Conservation (phyloP, 2,888 invertebrate genomes). For the Panzeria rudis region DNA sequence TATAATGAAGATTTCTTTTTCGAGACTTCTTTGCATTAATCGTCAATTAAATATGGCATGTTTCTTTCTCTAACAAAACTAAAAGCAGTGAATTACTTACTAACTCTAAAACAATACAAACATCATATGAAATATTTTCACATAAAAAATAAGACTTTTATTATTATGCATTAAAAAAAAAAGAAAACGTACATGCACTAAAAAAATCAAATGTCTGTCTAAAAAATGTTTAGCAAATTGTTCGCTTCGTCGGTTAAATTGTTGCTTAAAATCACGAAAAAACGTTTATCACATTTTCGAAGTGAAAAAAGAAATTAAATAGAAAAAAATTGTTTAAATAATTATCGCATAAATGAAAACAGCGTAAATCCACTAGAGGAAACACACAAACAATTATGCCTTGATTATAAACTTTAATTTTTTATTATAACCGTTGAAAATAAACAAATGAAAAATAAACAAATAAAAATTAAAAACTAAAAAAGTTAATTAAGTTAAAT, state of each 20-base stretch:
- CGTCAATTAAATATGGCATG: conserved; percentile 33
- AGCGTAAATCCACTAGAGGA: conserved; percentile 50
- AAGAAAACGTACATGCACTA: conserved; percentile 15
- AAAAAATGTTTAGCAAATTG: conserved; percentile 58
- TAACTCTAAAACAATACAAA: conserved; percentile 5
- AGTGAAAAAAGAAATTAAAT: conserved; percentile 44
- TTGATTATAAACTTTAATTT: conserved; percentile 45
- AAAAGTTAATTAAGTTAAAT: conserved; percentile 44
- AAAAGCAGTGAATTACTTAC: background rate
- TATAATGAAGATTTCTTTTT: conserved; percentile 8
- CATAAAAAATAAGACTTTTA: conserved; percentile 20
- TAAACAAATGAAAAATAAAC: conserved; percentile 17
- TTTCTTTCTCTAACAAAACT: background rate
- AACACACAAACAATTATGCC: conserved; percentile 65
- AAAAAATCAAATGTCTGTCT: conserved; percentile 56
- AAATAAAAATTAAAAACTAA: background rate
- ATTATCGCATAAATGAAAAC: conserved; percentile 54
- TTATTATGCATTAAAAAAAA: conserved; percentile 26
- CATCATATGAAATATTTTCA: conserved; percentile 28
- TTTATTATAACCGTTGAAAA: conserved; percentile 16
- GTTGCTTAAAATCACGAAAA: conserved; percentile 65
- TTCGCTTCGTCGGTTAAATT: conserved; percentile 62
- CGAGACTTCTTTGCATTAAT: conserved; percentile 15
- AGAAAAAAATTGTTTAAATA: conserved; percentile 33
- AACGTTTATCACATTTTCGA: conserved; percentile 69